Evolutionary conservation across 2,797 vertebrate genomes (phyloP), one percentile per base, ranked within the genome.

Genomic region (Melanotaenia pygmaea): DNA sequence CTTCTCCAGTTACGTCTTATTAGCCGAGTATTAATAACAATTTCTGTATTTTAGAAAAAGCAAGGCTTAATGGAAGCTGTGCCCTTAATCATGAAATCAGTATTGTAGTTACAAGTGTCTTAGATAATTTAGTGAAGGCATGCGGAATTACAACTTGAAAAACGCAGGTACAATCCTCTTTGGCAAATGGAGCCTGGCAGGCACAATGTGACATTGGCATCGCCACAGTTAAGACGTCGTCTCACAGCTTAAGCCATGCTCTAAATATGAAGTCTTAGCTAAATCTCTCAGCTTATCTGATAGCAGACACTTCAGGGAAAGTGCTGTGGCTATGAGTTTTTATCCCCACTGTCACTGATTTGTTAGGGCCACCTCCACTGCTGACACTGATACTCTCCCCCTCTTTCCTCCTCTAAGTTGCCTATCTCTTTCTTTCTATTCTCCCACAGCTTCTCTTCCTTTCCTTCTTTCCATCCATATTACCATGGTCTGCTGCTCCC

Each of bases 231-330:
- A 92, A 92, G 91, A 92, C 85, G 72, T 81, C 87, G 66, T 89
- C 88, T 91, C 91, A 88, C 88, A 89, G 88, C 89, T 91, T 92
- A 94, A 94, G 89, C 93, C 86, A 79, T 79, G 90, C 89, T 93
- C 91, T 93, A 93, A 93, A 93, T 94, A 93, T 93, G 89, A 93
- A 93, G 91, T 90, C 90, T 91, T 92, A 92, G 90, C 90, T 92
- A 92, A 93, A 94, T 93, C 92, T 93, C 90, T 83, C 77, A 89
- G 89, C 86, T 93, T 93, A 94, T 94, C 93, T 91, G 90, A 92
- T 92, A 84, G 80, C 88, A 90, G 85, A 91, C 88, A 93, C 92
- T 93, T 91, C 84, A 92, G 86, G 84, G 82, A 93, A 93, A 94
- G 92, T 93, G 92, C 91, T 91, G 91, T 64, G 82, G 83, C 87